Evolutionary conservation across 2,113 vertebrate species (phyloP).

Genomic region (Oncorhynchus nerka): DNA sequence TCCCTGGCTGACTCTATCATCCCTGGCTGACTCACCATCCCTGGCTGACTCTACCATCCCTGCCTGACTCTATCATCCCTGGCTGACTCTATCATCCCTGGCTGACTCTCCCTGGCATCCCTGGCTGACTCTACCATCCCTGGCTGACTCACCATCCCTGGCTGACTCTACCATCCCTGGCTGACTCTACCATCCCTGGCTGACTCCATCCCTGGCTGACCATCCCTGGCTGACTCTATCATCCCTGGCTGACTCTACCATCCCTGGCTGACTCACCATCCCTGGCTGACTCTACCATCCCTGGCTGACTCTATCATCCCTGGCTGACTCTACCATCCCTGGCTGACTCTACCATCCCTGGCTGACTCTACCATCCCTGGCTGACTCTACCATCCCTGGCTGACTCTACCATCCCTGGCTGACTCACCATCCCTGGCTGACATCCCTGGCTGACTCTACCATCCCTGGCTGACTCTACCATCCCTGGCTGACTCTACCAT

Average conservation of each 20-base stretch:
- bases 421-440: too few species aligned
- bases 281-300: neutral
- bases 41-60: neutral
- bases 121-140: too few species aligned
- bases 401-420: constrained; percentile 5
- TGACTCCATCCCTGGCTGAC: too few species aligned
- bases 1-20: too few species aligned
- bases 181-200: neutral
- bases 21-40: neutral
- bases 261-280: constrained; percentile 15
- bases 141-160: neutral
- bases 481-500: too few species aligned
- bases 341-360: neutral
- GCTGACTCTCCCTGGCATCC: too few species aligned
- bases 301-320: neutral
- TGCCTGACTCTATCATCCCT: neutral
- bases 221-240: neutral
- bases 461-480: too few species aligned
- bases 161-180: neutral
- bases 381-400: neutral
- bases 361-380: constrained; percentile 18
- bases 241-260: neutral
- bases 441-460: too few species aligned
- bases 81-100: too few species aligned
- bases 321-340: neutral